phyloP scores from a whole-genome alignment of 2,888 invertebrate species.

The Xanthia icteritia region DNA sequence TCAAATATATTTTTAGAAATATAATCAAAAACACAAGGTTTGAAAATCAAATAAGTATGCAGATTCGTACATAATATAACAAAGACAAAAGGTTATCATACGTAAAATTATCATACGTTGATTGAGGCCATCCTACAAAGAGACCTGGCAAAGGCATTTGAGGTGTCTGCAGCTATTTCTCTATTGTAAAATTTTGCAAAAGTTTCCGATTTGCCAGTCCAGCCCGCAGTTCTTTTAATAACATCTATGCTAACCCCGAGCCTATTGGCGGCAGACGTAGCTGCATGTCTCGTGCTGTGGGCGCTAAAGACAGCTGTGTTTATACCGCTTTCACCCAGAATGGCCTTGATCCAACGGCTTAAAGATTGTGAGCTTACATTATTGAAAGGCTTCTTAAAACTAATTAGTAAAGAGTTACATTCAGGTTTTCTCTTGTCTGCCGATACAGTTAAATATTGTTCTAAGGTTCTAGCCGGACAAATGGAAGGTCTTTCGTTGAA shows the following conservation, averaged over 20 bases:
- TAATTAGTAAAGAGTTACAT: constrained; percentile 9
- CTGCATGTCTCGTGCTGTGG: constrained; percentile 33
- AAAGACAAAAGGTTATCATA: no score
- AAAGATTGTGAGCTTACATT: constrained; percentile 4
- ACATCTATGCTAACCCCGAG: constrained; percentile 17
- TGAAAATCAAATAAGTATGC: no score
- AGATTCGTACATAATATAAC: no score
- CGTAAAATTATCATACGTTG: neutral
- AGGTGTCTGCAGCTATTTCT: constrained; percentile 13
- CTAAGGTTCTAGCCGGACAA: constrained; percentile 27
- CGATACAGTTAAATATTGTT: constrained; percentile 12
- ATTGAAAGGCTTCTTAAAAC: constrained; percentile 25
- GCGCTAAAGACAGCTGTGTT: constrained; percentile 21
- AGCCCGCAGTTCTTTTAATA: constrained; percentile 23
- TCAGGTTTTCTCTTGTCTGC: constrained; percentile 12
- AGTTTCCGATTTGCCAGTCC: neutral
- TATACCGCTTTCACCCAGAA: constrained; percentile 17
- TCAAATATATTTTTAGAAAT: no score
- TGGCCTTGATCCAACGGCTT: constrained; percentile 23
- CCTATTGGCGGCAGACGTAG: no score
- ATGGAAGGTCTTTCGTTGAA: constrained; percentile 19
- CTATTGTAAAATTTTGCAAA: constrained; percentile 28
- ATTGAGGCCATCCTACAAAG: constrained; percentile 17
- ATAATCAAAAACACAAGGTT: no score
- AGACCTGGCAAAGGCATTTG: constrained; percentile 14